Evolutionary conservation across 1,140 invertebrate species (phyloP), one percentile per base, ranked within the genome.

Genomic region (Pseudomyrmex sp.): DNA sequence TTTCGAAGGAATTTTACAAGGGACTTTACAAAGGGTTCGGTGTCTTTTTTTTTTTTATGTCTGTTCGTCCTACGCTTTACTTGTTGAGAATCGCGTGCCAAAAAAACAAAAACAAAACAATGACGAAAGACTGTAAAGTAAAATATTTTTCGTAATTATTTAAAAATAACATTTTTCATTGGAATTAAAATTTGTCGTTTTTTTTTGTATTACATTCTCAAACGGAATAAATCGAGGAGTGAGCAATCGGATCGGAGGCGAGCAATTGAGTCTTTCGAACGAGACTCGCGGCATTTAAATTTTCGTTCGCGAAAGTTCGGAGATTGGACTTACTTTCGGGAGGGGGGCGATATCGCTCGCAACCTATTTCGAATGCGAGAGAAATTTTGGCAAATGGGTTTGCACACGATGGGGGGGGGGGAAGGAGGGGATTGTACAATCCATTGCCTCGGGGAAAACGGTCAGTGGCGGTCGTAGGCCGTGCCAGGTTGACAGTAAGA

Each of bases 391-490:
- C 59, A 52, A 59, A 69, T 26, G 54, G 3, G 72, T 74, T 82
- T 26, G 23, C 23, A 69, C 23, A 61, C 18, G 23, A 62, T 8
- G 46, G 54, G 26, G 26, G 2, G 3, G 3, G 26, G 0, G 35
- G 35, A 23, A 23, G 20, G 20, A 23, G 20, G 26, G 2, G 26
- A 26, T 61, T 56, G 26, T 56, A 65, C 58, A 72, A 54, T 76
- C 26, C 70, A 76, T 63, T 63, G 72, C 61, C 58, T 46, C 75
- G 48, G 46, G 48, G 35, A 35, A 35, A 69, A 79, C 50, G 83
- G 80, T 66, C 80, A 63, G 80, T 48, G 70, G 68, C 58, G 70
- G 68, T 74, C 70, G 59, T 74, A 82, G 68, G 72, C 69, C 59
- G 80, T 73, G 59, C 48, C 1, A 52, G 65, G 69, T 54, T 70